Percentiles rank a stretch among this genome's conserved stretches.
Evolutionary conservation across 2,888 invertebrate genomes (phyloP).

Genomic region (Serrognathus titanus): DNA sequence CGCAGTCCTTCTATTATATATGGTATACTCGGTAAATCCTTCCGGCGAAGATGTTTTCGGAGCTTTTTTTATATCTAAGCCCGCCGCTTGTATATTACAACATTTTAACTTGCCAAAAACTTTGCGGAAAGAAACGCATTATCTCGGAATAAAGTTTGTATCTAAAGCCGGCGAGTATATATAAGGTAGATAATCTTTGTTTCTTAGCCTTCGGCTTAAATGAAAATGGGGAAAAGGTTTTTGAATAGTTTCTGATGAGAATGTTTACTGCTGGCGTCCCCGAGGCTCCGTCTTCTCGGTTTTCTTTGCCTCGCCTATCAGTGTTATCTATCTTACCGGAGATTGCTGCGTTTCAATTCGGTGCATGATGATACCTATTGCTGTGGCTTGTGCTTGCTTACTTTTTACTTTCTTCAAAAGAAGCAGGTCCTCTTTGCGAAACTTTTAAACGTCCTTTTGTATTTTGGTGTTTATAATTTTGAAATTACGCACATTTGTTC

Average conservation of each 20-base stretch:
- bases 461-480: too few species aligned
- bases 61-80: background rate
- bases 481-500: too few species aligned
- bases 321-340: constrained; percentile 33
- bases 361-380: background rate
- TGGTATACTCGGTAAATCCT: background rate
- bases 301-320: constrained; percentile 31
- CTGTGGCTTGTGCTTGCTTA: background rate
- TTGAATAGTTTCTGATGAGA: constrained; percentile 27
- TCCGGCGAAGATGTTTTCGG: background rate
- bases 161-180: background rate
- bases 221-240: constrained; percentile 19
- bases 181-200: constrained; percentile 19
- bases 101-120: background rate
- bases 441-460: too few species aligned
- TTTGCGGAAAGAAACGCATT: background rate
- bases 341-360: constrained; percentile 25
- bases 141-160: background rate
- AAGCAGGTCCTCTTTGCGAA: too few species aligned
- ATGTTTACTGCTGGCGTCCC: constrained; percentile 28
- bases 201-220: constrained; percentile 20
- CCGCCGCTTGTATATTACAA: background rate
- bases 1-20: too few species aligned
- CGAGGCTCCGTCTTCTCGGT: constrained; percentile 23
- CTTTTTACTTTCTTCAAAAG: too few species aligned